phyloP scores from a whole-genome alignment of 2,797 vertebrate species.

The Semaprochilodus insignis region DNA sequence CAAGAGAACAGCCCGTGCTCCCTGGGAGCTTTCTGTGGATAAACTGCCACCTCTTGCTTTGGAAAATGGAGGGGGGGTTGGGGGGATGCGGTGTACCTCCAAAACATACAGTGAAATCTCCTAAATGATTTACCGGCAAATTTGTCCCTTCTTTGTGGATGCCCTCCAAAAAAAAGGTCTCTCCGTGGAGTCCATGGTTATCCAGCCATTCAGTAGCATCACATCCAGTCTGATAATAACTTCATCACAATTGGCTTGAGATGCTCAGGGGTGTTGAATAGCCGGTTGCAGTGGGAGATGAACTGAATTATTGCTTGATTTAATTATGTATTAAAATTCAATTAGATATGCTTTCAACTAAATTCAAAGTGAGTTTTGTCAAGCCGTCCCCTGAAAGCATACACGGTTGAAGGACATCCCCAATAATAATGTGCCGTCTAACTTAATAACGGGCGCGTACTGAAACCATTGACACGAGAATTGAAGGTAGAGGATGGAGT shows the following conservation, averaged over 20 bases:
- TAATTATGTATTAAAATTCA: slow-evolving; percentile 88
- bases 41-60: slow-evolving; percentile 42
- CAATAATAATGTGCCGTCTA: slow-evolving; percentile 68
- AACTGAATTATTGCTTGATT: slow-evolving; percentile 86
- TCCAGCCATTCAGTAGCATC: slow-evolving; percentile 71
- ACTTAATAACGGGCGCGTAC: slow-evolving; percentile 70
- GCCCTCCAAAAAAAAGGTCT: slow-evolving; percentile 59
- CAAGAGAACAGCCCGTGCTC: slow-evolving; percentile 48
- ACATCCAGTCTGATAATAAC: slow-evolving; percentile 81
- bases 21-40: slow-evolving; percentile 45
- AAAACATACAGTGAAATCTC: not conserved
- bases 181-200: slow-evolving; percentile 67
- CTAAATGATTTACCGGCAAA: not conserved
- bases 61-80: not conserved
- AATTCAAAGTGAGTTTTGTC: slow-evolving; percentile 79
- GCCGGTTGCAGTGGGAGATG: slow-evolving; percentile 81
- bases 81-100: not conserved
- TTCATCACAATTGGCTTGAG: slow-evolving; percentile 84
- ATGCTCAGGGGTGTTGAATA: slow-evolving; percentile 80
- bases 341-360: slow-evolving; percentile 83
- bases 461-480: slow-evolving; percentile 57
- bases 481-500: slow-evolving; percentile 45
- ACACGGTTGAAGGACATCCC: slow-evolving; percentile 76
- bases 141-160: not conserved
- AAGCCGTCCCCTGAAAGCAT: slow-evolving; percentile 78